Evolutionary conservation across 2,797 vertebrate species (phyloP).

Genomic region (Poecile montanus): DNA sequence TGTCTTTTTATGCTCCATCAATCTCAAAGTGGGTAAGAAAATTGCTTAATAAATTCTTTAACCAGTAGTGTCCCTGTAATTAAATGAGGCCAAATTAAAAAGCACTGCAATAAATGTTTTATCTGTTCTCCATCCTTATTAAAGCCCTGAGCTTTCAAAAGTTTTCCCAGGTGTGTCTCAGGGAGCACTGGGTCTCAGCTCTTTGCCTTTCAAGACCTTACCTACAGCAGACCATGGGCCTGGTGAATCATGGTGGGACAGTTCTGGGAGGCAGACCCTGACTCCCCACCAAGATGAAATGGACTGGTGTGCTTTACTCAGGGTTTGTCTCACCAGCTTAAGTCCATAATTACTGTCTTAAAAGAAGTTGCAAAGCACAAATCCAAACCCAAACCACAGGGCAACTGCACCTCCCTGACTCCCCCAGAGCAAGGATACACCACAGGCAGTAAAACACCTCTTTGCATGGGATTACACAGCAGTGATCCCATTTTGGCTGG

Average conservation of each 20-base stretch:
- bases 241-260: background rate
- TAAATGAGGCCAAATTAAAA: background rate
- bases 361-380: background rate
- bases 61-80: background rate
- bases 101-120: background rate
- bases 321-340: background rate
- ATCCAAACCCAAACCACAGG: background rate
- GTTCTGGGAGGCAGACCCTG: background rate
- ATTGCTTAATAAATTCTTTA: conserved; percentile 37
- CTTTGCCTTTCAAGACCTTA: background rate
- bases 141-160: background rate
- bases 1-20: background rate
- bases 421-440: background rate
- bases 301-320: background rate
- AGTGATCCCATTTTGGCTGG: background rate
- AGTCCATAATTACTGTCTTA: background rate
- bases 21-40: conserved; percentile 21
- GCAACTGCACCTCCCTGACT: background rate
- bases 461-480: background rate
- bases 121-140: background rate
- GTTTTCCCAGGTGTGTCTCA: background rate
- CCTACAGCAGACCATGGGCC: background rate
- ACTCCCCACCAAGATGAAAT: background rate
- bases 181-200: background rate
- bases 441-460: background rate